Base-by-base conservation (phyloP, 2,888 invertebrate species). In the Abrostola triplasia region DNA sequence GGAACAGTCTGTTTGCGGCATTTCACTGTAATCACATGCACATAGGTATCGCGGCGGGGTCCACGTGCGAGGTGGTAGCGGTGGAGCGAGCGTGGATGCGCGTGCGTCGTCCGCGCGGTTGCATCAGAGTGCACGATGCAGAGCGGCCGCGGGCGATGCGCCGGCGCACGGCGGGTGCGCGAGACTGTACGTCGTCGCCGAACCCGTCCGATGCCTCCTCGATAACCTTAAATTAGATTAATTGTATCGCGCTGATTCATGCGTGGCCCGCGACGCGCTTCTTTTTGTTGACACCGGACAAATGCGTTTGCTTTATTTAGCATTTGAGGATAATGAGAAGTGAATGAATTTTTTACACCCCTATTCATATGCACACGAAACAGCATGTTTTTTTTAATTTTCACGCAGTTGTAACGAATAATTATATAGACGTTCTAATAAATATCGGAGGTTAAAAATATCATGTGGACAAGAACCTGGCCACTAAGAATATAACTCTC, bases 141-240 rank as follows among this genome's bases (percentile, higher is more conserved):
- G 64, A 60, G 76, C 65, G 72, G 83, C 80, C 82, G 86, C 89
- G 88, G 86, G 88, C 79, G 84, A 85, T 87, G 91, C 91, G 91
- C 86, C 87, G 82, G 86, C 82, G 82, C 82, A 81, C 85, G 85
- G 78, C 86, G 84, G 83, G 77, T 63, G 80, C 81, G 87, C 92
- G 92, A 93, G 94, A 94, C 94, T 92, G 93, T 90, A 88, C 92
- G 94, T 85, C 94, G 93, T 80, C 91, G 83, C 78, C 77, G 79
- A 81, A 82, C 90, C 87, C 86, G 87, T 84, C 87, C 89, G 86
- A 84, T 88, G 85, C 92, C 92, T 89, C 90, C 91, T 89, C 92
- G 91, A 92, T 92, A 92, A 91, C 91, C 93, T 88, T 92, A 93
- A 93, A 93, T 94, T 94, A 94, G 94, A 94, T 93, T 94, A 92